phyloP scores from a whole-genome alignment of 1,140 invertebrate genomes.

The Phymorhynchus buccinoides region DNA sequence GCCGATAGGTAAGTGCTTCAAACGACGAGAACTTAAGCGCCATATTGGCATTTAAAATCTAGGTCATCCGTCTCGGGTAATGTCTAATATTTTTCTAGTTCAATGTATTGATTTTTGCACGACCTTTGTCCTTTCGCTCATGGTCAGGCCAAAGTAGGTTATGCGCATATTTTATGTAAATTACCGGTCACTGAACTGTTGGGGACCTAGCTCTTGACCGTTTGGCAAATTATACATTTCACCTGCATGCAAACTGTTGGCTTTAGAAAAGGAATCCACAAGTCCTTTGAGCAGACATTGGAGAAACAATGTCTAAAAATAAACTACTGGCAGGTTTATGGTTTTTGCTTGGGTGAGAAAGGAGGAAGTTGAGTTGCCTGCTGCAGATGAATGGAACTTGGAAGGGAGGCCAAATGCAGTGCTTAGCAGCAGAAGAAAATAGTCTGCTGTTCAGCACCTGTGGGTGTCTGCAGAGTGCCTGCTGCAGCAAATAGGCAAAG shows the following conservation, averaged over 20 bases:
- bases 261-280: not conserved
- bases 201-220: not conserved
- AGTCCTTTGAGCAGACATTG: not conserved
- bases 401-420: not conserved
- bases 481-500: too few relatives aligned
- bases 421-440: too few relatives aligned
- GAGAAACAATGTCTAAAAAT: slow-evolving; percentile 19
- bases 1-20: not conserved
- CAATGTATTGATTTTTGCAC: slow-evolving; percentile 51
- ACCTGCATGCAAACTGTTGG: not conserved
- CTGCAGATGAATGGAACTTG: not conserved
- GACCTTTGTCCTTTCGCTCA: slow-evolving; percentile 69
- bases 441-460: too few relatives aligned
- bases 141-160: slow-evolving; percentile 62
- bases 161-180: slow-evolving; percentile 70
- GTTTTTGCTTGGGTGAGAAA: not conserved
- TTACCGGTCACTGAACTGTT: slow-evolving; percentile 52
- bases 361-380: not conserved
- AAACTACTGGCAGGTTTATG: not conserved
- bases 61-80: slow-evolving; percentile 10
- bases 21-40: not conserved
- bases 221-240: not conserved
- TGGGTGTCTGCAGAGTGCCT: too few relatives aligned
- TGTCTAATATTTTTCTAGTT: slow-evolving; percentile 23
- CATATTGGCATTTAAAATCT: not conserved